These are phyloP conservation scores for Hormaphis cornu DNA, from an alignment of 1,140 invertebrate genomes.

Conservation along the genomic window DNA sequence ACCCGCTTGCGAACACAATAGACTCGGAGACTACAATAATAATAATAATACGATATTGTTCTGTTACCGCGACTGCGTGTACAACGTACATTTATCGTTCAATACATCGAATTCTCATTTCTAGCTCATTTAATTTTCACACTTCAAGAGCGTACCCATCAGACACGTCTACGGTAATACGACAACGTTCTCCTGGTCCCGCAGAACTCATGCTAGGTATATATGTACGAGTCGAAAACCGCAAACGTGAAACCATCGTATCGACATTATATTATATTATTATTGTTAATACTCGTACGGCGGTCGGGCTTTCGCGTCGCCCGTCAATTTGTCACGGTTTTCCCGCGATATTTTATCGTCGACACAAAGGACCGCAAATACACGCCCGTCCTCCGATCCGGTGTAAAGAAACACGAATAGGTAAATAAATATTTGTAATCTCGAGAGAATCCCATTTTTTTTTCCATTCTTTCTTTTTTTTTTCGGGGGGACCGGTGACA, in stretches of 20 bases:
- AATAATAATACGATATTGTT: no score
- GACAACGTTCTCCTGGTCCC: neutral
- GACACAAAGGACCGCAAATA: neutral
- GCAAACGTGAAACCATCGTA: neutral
- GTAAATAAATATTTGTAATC: constrained; percentile 23
- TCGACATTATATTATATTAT: neutral
- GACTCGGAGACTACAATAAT: no score
- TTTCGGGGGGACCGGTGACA: no score
- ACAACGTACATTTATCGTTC: no score
- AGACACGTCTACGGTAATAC: neutral
- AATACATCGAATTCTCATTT: neutral
- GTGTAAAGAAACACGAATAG: no score
- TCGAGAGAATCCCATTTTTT: no score
- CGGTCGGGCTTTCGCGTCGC: neutral
- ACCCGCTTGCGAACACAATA: no score
- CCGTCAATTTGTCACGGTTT: constrained; percentile 18
- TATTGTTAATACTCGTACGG: neutral
- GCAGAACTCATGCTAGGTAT: no score
- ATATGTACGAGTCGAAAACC: no score
- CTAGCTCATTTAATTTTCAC: constrained; percentile 12
- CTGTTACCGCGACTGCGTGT: no score
- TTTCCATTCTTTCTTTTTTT: no score
- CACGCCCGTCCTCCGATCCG: neutral
- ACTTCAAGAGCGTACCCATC: neutral
- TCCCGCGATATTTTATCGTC: neutral